Percentiles rank a stretch among this genome's conserved stretches.
Conservation (phyloP, 2,113 vertebrate genomes). For the Cinclus cinclus region DNA sequence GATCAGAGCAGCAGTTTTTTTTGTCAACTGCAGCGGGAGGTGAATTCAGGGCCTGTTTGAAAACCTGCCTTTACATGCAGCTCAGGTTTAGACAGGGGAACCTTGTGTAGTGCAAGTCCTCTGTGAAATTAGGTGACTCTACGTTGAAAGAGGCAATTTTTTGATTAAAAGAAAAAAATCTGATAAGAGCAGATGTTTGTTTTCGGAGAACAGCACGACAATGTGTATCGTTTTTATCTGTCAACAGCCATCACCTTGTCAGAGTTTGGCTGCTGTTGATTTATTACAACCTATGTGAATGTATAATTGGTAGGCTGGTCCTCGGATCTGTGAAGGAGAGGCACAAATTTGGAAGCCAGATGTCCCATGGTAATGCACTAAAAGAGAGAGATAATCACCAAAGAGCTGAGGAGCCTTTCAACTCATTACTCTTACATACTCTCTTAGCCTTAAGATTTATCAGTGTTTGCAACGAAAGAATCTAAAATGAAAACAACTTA, state of each 20-base stretch:
- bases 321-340: conserved; percentile 46
- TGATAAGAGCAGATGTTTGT: conserved; percentile 71
- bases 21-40: not conserved
- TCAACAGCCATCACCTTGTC: conserved; percentile 75
- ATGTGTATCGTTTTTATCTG: conserved; percentile 68
- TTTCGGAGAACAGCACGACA: conserved; percentile 65
- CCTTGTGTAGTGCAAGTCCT: conserved; percentile 40
- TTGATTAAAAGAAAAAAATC: conserved; percentile 72
- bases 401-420: conserved; percentile 42
- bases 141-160: conserved; percentile 68
- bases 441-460: conserved; percentile 68
- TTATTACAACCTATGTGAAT: conserved; percentile 72
- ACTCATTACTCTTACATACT: conserved; percentile 49
- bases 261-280: conserved; percentile 70
- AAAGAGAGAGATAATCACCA: conserved; percentile 65
- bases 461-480: conserved; percentile 62
- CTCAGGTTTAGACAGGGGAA: conserved; percentile 55
- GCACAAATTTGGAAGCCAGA: conserved; percentile 64
- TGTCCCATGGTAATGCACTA: conserved; percentile 42
- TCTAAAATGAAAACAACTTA: conserved; percentile 53
- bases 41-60: not conserved
- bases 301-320: conserved; percentile 71
- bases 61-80: conserved; percentile 49
- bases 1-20: not conserved
- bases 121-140: conserved; percentile 67